Evolutionary conservation across 2,888 invertebrate genomes (phyloP).

Genomic region (Pocota personata): DNA sequence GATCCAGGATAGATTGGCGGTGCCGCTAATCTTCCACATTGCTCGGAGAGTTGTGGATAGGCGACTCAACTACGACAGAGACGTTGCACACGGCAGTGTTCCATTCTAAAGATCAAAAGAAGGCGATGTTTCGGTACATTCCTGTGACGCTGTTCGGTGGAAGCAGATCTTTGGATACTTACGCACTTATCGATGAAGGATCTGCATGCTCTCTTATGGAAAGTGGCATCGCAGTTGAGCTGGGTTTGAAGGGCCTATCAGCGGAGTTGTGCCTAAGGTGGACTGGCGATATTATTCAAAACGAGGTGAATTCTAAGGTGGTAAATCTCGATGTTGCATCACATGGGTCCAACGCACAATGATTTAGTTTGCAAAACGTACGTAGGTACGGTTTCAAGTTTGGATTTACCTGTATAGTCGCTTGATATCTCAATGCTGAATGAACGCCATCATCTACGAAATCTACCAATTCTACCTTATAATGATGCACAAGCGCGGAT

Average conservation of each 20-base stretch:
- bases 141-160: too few relatives aligned
- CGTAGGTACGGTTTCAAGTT: too few relatives aligned
- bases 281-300: conserved; percentile 69
- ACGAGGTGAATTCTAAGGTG: conserved; percentile 54
- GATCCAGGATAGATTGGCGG: too few relatives aligned
- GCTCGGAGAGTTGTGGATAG: too few relatives aligned
- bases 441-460: neutral
- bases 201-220: too few relatives aligned
- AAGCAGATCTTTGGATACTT: too few relatives aligned
- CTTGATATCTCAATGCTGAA: conserved; percentile 2
- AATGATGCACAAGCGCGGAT: conserved; percentile 28
- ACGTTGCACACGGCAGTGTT: too few relatives aligned
- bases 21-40: too few relatives aligned
- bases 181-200: conserved; percentile 63
- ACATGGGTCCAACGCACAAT: neutral
- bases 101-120: too few relatives aligned
- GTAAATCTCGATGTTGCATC: conserved; percentile 56
- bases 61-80: too few relatives aligned
- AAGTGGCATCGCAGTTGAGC: conserved; percentile 37
- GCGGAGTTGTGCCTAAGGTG: conserved; percentile 58
- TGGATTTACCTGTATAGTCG: conserved; percentile 37
- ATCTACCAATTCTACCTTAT: conserved; percentile 36
- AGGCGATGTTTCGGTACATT: too few relatives aligned
- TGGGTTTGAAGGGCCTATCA: too few relatives aligned
- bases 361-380: conserved; percentile 46